Base-by-base conservation (phyloP, 2,797 vertebrate genomes). In the Siniperca obscura region DNA sequence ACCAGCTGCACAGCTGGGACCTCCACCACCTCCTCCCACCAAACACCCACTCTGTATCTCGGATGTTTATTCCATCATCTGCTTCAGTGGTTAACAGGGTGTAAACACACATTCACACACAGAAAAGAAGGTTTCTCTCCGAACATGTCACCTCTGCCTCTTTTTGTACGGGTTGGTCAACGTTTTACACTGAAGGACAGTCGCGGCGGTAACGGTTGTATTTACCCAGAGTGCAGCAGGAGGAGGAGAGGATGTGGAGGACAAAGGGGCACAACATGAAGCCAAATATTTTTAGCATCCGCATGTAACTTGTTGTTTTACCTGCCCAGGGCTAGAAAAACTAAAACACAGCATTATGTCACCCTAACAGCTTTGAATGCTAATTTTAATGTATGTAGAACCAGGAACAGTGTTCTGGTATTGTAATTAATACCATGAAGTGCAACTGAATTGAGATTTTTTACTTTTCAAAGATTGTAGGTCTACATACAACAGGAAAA, bases 1-100 rank as follows among this genome's bases (percentile, higher is more conserved):
- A 76, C 21, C 83, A 78, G 83, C 80, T 85, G 80, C 87, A 78
- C 82, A 89, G 81, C 84, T 77, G 83, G 78, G 74, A 60, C 68
- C 72, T 67, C 69, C 74, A 14, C 79, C 70, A 25, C 56, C 59
- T 42, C 36, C 57, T 25, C 74, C 76, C 40, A 21, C 44, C 42
- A 22, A 21, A 57, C 70, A 44, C 44, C 59, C 42, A 42, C 82
- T 62, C 65, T 71, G 17, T 69, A 77, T 38, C 42, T 65, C n/a
- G 16, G 19, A 82, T 77, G 78, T 88, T 76, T 80, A 69, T 59
- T 75, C 75, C 79, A 79, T 86, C 74, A 65, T 79, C 50, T 73
- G 62, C 72, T 73, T 80, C 66, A 46, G 57, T 11, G 75, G 55
- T 22, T 60, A 73, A 80, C 66, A 59, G 70, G 46, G 67, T 75